Evolutionary conservation across 92 coral and sea anemone genomes (phyloP).

Genomic region (Palythoa caribaeorum): DNA sequence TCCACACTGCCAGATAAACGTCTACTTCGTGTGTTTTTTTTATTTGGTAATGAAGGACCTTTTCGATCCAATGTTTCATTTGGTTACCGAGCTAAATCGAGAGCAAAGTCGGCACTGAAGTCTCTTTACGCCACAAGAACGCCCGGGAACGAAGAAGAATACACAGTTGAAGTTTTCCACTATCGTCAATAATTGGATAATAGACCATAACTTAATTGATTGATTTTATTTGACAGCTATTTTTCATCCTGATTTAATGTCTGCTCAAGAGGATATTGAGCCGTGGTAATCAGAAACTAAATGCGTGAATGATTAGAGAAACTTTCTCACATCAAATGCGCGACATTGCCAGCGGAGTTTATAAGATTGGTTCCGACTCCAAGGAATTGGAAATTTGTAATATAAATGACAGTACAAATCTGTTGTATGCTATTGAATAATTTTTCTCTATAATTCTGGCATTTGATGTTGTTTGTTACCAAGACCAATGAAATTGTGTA

Average conservation of each 20-base stretch:
- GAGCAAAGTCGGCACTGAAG: too few species aligned
- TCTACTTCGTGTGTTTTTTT: too few species aligned
- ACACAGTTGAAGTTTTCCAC: too few species aligned
- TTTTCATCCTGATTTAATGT: neutral
- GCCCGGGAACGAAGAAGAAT: too few species aligned
- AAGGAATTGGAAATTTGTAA: neutral
- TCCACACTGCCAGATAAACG: too few species aligned
- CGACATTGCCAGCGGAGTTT: neutral
- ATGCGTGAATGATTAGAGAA: neutral
- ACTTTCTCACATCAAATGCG: neutral
- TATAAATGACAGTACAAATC: neutral
- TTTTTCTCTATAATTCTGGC: neutral
- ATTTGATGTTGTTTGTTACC: neutral
- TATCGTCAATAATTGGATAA: too few species aligned
- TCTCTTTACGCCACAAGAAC: too few species aligned
- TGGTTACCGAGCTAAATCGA: too few species aligned
- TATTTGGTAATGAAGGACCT: too few species aligned
- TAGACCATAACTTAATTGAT: too few species aligned
- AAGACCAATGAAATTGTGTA: neutral
- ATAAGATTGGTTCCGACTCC: neutral
- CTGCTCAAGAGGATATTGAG: neutral
- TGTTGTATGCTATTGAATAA: neutral
- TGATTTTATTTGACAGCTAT: too few species aligned
- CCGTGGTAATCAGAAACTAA: neutral
- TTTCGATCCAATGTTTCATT: too few species aligned